A percentile compares a stretch with the other conserved stretches of the same genome.
Evolutionary conservation across 1,140 invertebrate species (phyloP).

Genomic region (Pachyrhynchus sulphureomaculatus): DNA sequence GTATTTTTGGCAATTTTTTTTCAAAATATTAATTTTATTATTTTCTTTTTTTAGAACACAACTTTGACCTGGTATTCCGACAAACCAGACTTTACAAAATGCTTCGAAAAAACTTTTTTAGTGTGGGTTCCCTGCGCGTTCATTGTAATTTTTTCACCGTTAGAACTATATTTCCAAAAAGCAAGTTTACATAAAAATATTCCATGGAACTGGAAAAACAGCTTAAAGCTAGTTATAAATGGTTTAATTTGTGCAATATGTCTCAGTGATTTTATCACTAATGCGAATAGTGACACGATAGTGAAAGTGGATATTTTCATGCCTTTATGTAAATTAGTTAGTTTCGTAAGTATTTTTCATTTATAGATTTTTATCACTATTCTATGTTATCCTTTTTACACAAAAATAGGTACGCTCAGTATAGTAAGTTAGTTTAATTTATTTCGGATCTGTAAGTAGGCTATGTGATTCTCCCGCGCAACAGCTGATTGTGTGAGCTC

Average conservation of each 20-base stretch:
- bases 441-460: no score
- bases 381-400: no score
- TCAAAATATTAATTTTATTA: no score
- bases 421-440: no score
- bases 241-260: slow-evolving; percentile 63
- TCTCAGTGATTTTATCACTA: slow-evolving; percentile 55
- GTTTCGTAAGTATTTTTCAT: slow-evolving; percentile 72
- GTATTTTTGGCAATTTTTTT: no score
- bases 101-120: slow-evolving; percentile 86
- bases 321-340: slow-evolving; percentile 71
- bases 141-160: slow-evolving; percentile 73
- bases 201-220: slow-evolving; percentile 78
- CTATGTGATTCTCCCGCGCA: no score
- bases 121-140: slow-evolving; percentile 85
- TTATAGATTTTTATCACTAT: no score
- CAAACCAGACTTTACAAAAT: slow-evolving; percentile 80
- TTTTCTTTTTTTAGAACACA: slow-evolving; percentile 23
- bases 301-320: slow-evolving; percentile 69
- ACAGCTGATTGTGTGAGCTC: no score
- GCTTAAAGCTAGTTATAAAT: slow-evolving; percentile 74
- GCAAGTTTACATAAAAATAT: slow-evolving; percentile 76
- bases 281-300: slow-evolving; percentile 56
- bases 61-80: slow-evolving; percentile 74
- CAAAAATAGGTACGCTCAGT: no score
- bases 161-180: slow-evolving; percentile 77